Base-by-base conservation (phyloP, 2,797 vertebrate genomes). In the Salarias fasciatus region DNA sequence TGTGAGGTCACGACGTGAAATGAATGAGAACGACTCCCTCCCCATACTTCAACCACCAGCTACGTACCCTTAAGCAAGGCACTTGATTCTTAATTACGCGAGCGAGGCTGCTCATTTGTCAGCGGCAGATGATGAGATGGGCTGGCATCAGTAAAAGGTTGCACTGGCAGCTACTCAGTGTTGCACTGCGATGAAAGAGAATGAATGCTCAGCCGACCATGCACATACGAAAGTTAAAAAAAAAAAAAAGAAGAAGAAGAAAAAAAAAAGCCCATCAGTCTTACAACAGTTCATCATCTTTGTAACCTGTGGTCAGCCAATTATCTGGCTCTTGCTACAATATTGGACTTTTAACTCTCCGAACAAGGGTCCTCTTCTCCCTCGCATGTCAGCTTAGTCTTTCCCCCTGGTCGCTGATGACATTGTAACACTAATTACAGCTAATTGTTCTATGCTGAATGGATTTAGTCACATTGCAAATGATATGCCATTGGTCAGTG, bases 351-450 rank as follows among this genome's bases (percentile, higher is more conserved):
- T 68, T 52, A 84, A 84, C 77, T 76, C 81, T 79, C 57, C 4
- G 75, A 82, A 88, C 82, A 80, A 78, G 82, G 63, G 82, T 77
- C 72, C 63, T 84, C 73, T 75, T 89, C 81, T 82, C 64, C 72
- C 65, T 75, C 56, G 74, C 78, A 76, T 87, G 85, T 88, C 87
- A 82, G 80, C 79, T 83, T 70, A 76, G 77, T 84, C 87, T 84
- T 75, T 88, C 86, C 88, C 87, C 76, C 78, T 79, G 85, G 85
- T 88, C 64, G 75, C 83, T 84, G 74, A 86, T 91, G 89, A 92
- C 88, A 91, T 86, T 91, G 89, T 88, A 90, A 87, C 79, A 85
- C 89, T 93, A 92, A 93, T 92, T 93, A 93, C 77, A 68, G 81
- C 83, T 89, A 91, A 92, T 92, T 91, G 90, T 83, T 86, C 88